phyloP scores from a whole-genome alignment of 2,113 vertebrate species.

The Sarotherodon lohbergeri region DNA sequence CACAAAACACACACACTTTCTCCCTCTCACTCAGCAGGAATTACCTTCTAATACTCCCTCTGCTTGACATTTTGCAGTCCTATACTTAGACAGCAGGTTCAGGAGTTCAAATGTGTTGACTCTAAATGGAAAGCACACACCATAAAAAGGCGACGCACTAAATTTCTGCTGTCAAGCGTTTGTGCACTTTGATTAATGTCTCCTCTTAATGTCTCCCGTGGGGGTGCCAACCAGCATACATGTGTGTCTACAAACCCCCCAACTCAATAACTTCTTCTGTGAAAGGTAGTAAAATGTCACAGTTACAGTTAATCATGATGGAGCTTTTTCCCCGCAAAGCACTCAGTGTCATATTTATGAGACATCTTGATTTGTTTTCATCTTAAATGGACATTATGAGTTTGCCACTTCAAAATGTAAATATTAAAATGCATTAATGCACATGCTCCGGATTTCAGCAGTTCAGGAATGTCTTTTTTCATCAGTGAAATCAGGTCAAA shows the following conservation, averaged over 20 bases:
- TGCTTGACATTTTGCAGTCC: not conserved
- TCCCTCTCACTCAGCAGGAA: not conserved
- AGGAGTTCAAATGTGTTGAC: conserved; percentile 4
- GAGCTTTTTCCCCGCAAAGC: not conserved
- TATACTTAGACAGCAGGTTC: conserved; percentile 7
- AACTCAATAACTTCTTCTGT: not conserved
- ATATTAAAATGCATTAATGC: not conserved
- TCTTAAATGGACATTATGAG: not conserved
- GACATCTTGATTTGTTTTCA: not conserved
- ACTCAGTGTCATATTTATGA: not conserved
- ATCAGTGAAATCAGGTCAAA: not conserved
- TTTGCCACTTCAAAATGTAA: not conserved
- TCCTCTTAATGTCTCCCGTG: not conserved
- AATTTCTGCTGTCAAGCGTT: not conserved
- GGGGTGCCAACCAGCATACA: not conserved
- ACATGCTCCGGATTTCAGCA: not conserved
- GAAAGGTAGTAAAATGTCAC: conserved; percentile 8
- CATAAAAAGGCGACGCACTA: not conserved
- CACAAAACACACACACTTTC: not conserved
- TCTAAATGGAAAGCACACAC: not conserved
- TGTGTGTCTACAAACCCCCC: not conserved
- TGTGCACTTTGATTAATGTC: not conserved
- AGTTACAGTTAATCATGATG: not conserved
- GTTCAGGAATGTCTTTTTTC: not conserved
- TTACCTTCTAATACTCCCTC: not conserved